Evolutionary conservation across 2,113 vertebrate genomes (phyloP), one percentile per base, ranked within the genome.

Genomic region (Psephotus haematonotus): DNA sequence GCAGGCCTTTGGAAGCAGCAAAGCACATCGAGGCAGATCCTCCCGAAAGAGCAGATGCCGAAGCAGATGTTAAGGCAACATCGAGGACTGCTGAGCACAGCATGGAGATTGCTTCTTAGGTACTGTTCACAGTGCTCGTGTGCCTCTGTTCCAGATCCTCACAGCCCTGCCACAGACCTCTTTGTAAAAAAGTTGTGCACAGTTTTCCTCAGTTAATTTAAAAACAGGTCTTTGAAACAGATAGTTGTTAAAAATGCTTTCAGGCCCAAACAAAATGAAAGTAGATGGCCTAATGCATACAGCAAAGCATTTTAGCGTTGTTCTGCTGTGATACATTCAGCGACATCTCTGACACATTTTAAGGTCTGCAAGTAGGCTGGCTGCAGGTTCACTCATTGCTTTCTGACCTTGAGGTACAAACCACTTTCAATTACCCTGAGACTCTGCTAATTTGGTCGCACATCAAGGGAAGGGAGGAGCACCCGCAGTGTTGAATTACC

Each of bases 31-130:
- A n/a, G 23, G 23, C 65, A 84, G 27, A 29, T 59, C 70, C 44
- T 76, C 81, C 37, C 0, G 0, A n/a, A 65, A 79, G 52, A 89
- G 12, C 87, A 94, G 74, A 79, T 85, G 87, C 65, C 0, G 1
- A 71, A 70, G 70, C 74, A 95, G 77, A 87, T 94, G 86, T 76
- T 81, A 71, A 79, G 57, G 77, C 55, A 29, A 11, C 47, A 39
- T 14, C 0, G 5, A 82, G 74, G 77, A 87, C 44, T 4, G 0
- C 43, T 31, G 65, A 57, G 55, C 1, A 7, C 50, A 31, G 68
- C 0, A 0, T 5, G 43, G 29, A 85, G 69, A 39, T 39, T 55
- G 8, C 75, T 90, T 79, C 47, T 50, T 78, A 59, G 50, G 43
- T 86, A 71, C 0, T 1, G 68, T 49, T 70, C 29, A 63, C 53